A percentile compares a stretch with the other conserved stretches of the same genome.
Conservation (phyloP, 2,113 vertebrate species). For the Aleadryas rufinucha region DNA sequence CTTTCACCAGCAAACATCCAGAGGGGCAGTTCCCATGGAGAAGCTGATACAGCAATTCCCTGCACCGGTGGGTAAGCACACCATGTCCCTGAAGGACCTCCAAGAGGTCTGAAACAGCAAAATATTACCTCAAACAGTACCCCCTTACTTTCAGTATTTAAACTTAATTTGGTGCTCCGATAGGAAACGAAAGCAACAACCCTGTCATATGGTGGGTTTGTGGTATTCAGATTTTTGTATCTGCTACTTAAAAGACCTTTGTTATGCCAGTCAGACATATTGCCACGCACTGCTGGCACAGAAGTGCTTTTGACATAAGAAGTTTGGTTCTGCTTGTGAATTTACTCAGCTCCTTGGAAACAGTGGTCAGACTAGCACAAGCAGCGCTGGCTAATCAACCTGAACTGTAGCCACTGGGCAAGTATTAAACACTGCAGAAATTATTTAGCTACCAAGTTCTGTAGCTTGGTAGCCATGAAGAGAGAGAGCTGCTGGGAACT, state of each 20-base stretch:
- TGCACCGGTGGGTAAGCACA: rapidly evolving
- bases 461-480: background rate
- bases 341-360: background rate
- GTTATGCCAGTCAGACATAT: background rate
- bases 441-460: background rate
- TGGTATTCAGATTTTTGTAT: background rate
- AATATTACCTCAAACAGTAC: background rate
- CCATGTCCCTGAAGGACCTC: background rate
- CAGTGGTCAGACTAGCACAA: background rate
- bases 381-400: background rate
- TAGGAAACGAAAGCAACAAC: background rate
- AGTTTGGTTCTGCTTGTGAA: background rate
- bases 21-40: background rate
- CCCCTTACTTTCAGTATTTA: background rate
- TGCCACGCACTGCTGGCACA: background rate
- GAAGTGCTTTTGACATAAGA: background rate
- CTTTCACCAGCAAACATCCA: background rate
- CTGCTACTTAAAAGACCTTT: background rate
- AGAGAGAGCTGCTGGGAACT: background rate
- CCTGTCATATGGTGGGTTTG: background rate
- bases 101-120: background rate
- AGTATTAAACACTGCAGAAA: background rate
- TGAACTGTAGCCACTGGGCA: background rate
- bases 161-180: rapidly evolving
- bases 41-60: background rate